phyloP scores from a whole-genome alignment of 2,888 invertebrate species.

The Torymus auratus region DNA sequence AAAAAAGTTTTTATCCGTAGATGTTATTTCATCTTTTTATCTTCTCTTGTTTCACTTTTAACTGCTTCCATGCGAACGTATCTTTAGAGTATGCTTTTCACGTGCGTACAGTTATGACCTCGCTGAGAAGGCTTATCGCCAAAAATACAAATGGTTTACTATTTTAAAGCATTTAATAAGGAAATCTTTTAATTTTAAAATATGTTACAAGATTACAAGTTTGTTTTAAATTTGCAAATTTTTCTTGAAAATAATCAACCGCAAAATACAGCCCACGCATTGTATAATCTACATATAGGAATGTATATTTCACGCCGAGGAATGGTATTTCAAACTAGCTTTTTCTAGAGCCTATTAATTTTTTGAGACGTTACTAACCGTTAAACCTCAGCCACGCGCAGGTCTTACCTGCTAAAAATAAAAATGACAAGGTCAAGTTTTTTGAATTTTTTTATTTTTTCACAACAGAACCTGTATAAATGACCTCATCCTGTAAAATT shows the following conservation, averaged over 20 bases:
- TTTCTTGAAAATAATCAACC: no score
- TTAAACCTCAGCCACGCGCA: conserved; percentile 4
- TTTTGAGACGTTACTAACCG: background rate
- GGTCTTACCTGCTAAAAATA: conserved; percentile 35
- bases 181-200: no score
- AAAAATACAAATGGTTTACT: conserved; percentile 8
- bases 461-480: background rate
- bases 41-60: no score
- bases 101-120: conserved; percentile 17
- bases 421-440: conserved; percentile 36
- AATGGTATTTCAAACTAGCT: background rate
- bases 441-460: conserved; percentile 3
- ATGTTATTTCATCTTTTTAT: no score
- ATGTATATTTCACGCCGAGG: no score
- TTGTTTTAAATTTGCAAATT: no score
- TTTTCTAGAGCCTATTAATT: conserved; percentile 19
- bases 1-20: background rate
- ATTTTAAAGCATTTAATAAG: no score
- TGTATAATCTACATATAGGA: no score
- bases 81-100: conserved; percentile 13
- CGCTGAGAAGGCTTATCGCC: conserved; percentile 8
- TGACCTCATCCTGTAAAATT: background rate
- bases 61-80: background rate
- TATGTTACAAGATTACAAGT: no score
- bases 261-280: no score